Conservation (phyloP, 2,888 invertebrate species). For the Matsumyia berberina region DNA sequence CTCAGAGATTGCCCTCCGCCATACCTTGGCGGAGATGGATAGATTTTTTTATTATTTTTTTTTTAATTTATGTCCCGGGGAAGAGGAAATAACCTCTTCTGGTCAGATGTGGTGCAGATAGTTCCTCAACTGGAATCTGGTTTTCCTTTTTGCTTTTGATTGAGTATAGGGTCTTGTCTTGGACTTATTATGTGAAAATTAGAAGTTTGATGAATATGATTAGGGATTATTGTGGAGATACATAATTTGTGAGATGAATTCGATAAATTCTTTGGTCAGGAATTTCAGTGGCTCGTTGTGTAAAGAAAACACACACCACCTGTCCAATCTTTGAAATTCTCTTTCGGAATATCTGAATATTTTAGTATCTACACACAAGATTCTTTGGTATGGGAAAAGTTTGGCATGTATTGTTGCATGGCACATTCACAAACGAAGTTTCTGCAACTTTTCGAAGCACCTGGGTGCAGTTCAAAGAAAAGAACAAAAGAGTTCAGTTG, state of each 20-base stretch:
- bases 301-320: too few species aligned
- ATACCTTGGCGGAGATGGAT: slow-evolving; percentile 4
- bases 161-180: background rate
- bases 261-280: background rate
- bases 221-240: background rate
- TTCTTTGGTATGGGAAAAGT: too few species aligned
- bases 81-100: slow-evolving; percentile 58
- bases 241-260: too few species aligned
- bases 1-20: slow-evolving; percentile 6
- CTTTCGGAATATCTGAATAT: too few species aligned
- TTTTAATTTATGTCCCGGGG: background rate
- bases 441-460: too few species aligned
- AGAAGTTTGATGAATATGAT: slow-evolving; percentile 15
- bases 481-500: too few species aligned
- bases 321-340: too few species aligned
- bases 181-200: slow-evolving; percentile 28
- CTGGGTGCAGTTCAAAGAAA: too few species aligned
- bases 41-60: slow-evolving; percentile 2
- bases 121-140: slow-evolving; percentile 19
- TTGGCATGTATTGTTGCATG: too few species aligned
- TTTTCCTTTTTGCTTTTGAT: slow-evolving; percentile 13
- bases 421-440: too few species aligned
- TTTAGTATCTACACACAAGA: too few species aligned
- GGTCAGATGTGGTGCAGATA: slow-evolving; percentile 9
- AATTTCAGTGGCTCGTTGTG: background rate